Evolutionary conservation across 2,797 vertebrate genomes (phyloP).

Genomic region (Falco biarmicus): DNA sequence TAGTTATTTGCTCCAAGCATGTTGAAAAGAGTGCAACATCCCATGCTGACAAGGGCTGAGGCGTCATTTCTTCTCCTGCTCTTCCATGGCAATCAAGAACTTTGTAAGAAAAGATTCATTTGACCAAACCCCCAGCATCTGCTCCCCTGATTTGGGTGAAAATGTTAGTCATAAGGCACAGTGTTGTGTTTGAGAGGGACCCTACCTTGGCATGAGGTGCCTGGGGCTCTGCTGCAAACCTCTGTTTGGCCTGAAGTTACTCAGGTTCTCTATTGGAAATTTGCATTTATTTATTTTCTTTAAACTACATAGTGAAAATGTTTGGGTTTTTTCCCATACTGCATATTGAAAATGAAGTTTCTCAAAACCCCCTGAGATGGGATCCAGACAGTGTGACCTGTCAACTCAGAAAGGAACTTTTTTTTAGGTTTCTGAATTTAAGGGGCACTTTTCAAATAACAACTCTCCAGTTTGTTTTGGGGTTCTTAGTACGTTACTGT

Average conservation of each 20-base stretch:
- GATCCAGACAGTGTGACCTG: neutral
- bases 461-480: neutral
- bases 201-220: neutral
- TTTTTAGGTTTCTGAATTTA: neutral
- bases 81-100: neutral
- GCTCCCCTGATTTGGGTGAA: neutral
- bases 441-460: neutral
- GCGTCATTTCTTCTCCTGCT: neutral
- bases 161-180: neutral
- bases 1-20: neutral
- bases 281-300: neutral
- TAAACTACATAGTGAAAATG: neutral
- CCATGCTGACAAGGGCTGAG: neutral
- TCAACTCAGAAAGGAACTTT: neutral
- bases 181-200: neutral
- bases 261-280: neutral
- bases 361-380: neutral
- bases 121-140: neutral
- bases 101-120: neutral
- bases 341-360: fast-evolving
- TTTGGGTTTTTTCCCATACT: neutral
- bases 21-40: neutral
- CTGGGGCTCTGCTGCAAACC: neutral
- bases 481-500: neutral
- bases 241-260: neutral